These are phyloP conservation scores for Marmota flaviventris DNA, from an alignment of 2,113 vertebrate species.

Conservation along the genomic window DNA sequence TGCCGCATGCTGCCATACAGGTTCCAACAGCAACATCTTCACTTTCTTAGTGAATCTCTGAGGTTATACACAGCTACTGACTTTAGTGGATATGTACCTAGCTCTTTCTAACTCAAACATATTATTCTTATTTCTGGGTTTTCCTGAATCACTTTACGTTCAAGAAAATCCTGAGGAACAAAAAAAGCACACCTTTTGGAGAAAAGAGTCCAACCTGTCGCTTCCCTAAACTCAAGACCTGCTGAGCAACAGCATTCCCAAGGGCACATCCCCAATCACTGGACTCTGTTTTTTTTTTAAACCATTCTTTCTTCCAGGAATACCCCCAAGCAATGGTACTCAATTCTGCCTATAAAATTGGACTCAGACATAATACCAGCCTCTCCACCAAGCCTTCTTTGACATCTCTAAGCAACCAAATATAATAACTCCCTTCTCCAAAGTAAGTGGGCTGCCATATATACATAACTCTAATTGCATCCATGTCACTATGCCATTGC, in stretches of 20 bases:
- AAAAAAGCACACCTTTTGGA: background rate
- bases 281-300: background rate
- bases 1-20: background rate
- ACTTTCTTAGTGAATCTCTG: background rate
- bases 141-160: background rate
- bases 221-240: background rate
- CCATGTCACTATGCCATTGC: accelerated
- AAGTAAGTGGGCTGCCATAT: background rate
- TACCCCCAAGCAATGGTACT: no score
- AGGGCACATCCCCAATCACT: background rate
- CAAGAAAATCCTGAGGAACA: background rate
- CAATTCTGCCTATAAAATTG: background rate
- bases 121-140: background rate
- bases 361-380: background rate
- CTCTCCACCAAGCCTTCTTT: background rate
- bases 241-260: background rate
- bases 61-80: background rate
- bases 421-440: background rate
- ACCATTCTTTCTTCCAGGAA: background rate
- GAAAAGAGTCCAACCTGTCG: background rate
- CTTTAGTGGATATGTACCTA: background rate
- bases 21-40: no score
- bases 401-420: background rate
- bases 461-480: accelerated
- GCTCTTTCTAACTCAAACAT: background rate